phyloP scores from a whole-genome alignment of 2,113 vertebrate genomes.

The Edolisoma coerulescens region DNA sequence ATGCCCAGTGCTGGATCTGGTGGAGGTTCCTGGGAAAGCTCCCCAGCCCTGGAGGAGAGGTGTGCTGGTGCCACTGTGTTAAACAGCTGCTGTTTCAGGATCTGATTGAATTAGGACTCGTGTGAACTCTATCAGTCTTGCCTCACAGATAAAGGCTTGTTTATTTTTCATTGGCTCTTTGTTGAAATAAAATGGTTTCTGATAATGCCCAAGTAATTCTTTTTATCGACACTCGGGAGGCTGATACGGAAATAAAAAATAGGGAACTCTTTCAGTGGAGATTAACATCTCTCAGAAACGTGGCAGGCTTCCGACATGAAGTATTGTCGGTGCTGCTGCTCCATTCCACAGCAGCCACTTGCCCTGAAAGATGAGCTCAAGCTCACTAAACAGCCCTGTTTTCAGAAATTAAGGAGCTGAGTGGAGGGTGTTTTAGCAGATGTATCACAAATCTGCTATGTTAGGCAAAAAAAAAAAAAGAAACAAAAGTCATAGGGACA shows the following conservation, averaged over 20 bases:
- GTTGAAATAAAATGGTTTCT: constrained; percentile 68
- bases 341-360: not conserved
- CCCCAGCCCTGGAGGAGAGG: not conserved
- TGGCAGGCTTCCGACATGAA: constrained; percentile 18
- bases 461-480: not conserved
- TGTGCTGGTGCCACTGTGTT: not conserved
- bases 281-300: constrained; percentile 69
- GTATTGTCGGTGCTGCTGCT: not conserved
- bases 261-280: constrained; percentile 71
- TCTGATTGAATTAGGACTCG: constrained; percentile 70
- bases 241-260: constrained; percentile 73
- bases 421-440: not conserved
- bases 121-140: constrained; percentile 58
- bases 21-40: not conserved
- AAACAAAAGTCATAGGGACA: not conserved
- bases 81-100: constrained; percentile 31
- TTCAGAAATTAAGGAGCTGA: not conserved
- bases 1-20: not conserved
- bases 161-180: constrained; percentile 70
- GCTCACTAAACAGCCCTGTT: not conserved
- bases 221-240: constrained; percentile 70
- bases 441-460: not conserved
- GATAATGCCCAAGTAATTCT: constrained; percentile 78
- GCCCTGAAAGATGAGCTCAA: not conserved
- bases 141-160: constrained; percentile 72